Conservation (phyloP, 2,113 vertebrate genomes). For the Perca schrenkii region DNA sequence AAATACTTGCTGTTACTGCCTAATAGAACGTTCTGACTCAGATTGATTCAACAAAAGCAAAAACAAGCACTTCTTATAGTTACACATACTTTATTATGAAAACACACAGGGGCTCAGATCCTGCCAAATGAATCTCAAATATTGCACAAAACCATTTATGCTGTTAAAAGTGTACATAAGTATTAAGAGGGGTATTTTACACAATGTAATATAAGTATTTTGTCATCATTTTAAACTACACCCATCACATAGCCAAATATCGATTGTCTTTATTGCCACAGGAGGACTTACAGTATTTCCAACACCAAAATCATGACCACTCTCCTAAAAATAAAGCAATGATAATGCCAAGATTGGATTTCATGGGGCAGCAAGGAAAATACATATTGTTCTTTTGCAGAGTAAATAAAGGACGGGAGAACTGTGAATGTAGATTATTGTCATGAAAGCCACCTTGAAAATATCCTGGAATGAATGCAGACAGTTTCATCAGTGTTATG, state of each 20-base stretch:
- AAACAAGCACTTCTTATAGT: not conserved
- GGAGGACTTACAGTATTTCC: not conserved
- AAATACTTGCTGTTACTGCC: constrained; percentile 7
- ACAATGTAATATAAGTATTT: not conserved
- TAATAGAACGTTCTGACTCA: not conserved
- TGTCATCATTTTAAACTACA: constrained; percentile 4
- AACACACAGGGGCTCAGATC: constrained; percentile 41
- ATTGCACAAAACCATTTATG: constrained; percentile 45
- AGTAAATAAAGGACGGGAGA: not conserved
- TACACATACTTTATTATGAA: constrained; percentile 61
- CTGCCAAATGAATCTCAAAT: constrained; percentile 24
- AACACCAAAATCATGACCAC: not conserved
- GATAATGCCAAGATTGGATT: not conserved
- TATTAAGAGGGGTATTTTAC: constrained; percentile 10
- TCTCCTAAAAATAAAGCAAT: not conserved
- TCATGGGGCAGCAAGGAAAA: constrained; percentile 9
- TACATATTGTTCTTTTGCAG: not conserved
- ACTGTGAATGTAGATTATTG: not conserved
- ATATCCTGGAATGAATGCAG: constrained; percentile 20
- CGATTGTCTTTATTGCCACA: constrained; percentile 37
- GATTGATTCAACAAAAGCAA: not conserved
- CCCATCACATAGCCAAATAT: not conserved
- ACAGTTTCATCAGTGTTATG: not conserved
- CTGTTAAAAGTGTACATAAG: constrained; percentile 25
- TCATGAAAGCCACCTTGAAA: not conserved